Evolutionary conservation across 2,888 invertebrate genomes (phyloP), one percentile per base, ranked within the genome.

Genomic region (Gnatocerus cornutus): DNA sequence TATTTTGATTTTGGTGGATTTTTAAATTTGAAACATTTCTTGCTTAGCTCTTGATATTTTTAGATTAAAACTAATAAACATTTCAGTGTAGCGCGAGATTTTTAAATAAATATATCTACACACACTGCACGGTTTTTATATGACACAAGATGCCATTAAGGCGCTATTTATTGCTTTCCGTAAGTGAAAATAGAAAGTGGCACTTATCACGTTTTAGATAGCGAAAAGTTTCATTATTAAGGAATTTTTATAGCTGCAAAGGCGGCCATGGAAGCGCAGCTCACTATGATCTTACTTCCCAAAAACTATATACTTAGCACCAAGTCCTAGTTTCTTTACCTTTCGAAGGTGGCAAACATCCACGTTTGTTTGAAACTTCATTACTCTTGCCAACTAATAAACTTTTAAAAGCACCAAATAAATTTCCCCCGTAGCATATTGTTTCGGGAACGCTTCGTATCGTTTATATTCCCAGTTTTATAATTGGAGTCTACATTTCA

Each of bases 31-130:
- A 75, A 74, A 73, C 76, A 72, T 73, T 73, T 70, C 72, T 72
- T 72, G 69, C 71, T 75, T 75, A 33, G 45, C 52, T 56, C 63
- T 33, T 33, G 65, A 46, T 71, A 77, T 78, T 78, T 78, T 79
- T 75, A 71, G 76, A 76, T 76, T 68, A 75, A 77, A 75, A 80
- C 77, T 77, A 80, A 80, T 80, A 80, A 80, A 80, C 80, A 79
- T 79, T 77, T 79, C 78, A 78, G 72, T 75, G 76, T 71, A 72
- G 74, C 76, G 73, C 70, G 76, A 72, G 76, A 80, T 79, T 78
- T 80, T 79, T 79, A 78, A 77, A 79, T 78, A 80, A 79, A 80
- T 78, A 80, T 74, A 53, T 65, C 55, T 45, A 45, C 46, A 41
- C 12, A 61, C 50, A 45, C 46, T 43, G 66, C 56, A 39, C 66